A percentile compares a stretch with the other conserved stretches of the same genome.
Conservation (phyloP, 2,113 vertebrate genomes). For the Esox niger region DNA sequence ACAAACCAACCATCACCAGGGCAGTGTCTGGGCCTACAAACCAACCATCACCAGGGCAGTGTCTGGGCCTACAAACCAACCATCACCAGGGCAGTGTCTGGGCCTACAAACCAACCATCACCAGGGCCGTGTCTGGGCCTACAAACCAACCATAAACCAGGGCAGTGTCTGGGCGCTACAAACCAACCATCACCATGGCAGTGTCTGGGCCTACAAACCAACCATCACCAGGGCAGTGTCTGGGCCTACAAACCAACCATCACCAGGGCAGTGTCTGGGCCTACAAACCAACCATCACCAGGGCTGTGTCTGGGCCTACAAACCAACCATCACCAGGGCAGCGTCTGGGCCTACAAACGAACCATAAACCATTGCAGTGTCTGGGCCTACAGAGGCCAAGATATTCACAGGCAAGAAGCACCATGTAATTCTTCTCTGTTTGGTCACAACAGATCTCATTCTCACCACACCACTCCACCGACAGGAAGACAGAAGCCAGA, state of each 20-base stretch:
- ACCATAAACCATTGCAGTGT: not conserved
- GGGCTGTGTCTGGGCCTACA: not conserved
- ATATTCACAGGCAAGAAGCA: constrained; percentile 5
- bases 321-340: not conserved
- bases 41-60: no score
- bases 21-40: no score
- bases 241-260: not conserved
- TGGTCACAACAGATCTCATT: not conserved
- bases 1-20: no score
- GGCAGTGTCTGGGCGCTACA: constrained; percentile 58
- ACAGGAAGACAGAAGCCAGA: not conserved
- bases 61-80: no score
- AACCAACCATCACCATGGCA: constrained; percentile 35
- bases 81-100: no score
- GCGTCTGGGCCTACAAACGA: not conserved
- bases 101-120: no score
- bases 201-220: not conserved
- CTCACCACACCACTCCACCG: not conserved
- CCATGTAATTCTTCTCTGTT: not conserved
- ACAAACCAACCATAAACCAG: no score
- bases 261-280: not conserved
- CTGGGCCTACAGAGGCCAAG: not conserved
- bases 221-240: not conserved
- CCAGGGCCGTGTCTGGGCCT: no score
- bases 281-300: not conserved